Evolutionary conservation across 2,113 vertebrate genomes (phyloP).

Genomic region (Neogale vison): DNA sequence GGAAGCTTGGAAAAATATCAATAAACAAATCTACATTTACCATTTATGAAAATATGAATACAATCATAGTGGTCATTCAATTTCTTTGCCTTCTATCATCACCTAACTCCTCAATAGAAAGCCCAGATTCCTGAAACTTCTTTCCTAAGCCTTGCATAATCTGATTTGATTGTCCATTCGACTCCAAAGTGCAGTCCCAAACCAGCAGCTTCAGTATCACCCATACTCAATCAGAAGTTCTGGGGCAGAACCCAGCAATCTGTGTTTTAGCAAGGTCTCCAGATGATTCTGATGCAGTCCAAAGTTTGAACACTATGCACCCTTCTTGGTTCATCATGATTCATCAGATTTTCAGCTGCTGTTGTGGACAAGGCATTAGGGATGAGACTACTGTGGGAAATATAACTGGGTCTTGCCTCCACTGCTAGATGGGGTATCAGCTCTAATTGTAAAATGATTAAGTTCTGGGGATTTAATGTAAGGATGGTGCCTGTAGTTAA

Average conservation of each 20-base stretch:
- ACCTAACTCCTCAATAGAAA: background rate
- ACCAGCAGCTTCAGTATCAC: background rate
- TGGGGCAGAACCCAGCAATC: fast-evolving
- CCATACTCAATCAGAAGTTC: background rate
- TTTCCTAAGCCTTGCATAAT: background rate
- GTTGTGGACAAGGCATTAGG: background rate
- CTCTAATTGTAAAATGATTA: background rate
- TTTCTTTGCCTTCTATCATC: background rate
- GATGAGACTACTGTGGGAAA: background rate
- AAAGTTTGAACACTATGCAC: background rate
- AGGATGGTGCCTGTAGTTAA: background rate
- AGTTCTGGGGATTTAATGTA: background rate
- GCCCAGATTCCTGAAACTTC: background rate
- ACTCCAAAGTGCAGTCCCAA: background rate
- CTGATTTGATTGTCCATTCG: background rate
- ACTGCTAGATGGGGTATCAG: background rate
- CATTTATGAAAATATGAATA: background rate
- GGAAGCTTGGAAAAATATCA: background rate
- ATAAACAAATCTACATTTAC: background rate
- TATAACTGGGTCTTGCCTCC: background rate
- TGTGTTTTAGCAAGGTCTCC: background rate
- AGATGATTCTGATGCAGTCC: background rate
- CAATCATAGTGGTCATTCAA: background rate
- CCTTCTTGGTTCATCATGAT: background rate
- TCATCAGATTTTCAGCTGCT: background rate